A percentile compares a stretch with the other conserved stretches of the same genome.
Conservation (phyloP, 2,797 vertebrate species). For the Sebastes variabilis region DNA sequence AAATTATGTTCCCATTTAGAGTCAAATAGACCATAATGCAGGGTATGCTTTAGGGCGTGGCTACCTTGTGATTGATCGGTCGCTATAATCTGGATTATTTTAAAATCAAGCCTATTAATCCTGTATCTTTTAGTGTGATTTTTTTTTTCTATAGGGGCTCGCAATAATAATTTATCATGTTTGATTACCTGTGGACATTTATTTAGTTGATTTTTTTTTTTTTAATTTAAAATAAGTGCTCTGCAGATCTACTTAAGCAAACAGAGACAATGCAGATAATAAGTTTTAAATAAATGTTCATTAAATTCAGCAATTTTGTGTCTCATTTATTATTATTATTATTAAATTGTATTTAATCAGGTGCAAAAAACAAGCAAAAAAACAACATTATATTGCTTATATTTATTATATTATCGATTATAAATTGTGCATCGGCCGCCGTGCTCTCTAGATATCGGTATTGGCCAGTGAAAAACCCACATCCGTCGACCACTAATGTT, state of each 20-base stretch:
- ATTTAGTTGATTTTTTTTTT: not conserved
- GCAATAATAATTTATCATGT: no score
- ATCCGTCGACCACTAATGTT: not conserved
- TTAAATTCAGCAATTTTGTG: not conserved
- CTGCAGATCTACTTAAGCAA: not conserved
- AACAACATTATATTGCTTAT: not conserved
- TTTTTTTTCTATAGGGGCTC: no score
- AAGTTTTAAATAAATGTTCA: not conserved
- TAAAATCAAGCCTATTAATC: no score
- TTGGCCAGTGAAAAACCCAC: no score
- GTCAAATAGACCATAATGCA: no score
- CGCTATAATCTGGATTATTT: no score
- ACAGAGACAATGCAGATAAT: not conserved
- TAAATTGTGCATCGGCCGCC: no score
- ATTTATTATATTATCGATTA: not conserved
- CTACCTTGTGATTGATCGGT: no score
- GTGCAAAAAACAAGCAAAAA: not conserved
- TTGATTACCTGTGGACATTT: not conserved
- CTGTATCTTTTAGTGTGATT: no score
- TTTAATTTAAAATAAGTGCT: fast-evolving
- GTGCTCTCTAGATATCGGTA: not conserved
- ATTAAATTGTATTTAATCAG: not conserved
- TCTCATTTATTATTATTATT: not conserved
- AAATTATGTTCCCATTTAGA: no score
- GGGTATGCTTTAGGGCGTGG: no score